Base-by-base conservation (phyloP, 2,113 vertebrate genomes). In the Carassius gibelio region DNA sequence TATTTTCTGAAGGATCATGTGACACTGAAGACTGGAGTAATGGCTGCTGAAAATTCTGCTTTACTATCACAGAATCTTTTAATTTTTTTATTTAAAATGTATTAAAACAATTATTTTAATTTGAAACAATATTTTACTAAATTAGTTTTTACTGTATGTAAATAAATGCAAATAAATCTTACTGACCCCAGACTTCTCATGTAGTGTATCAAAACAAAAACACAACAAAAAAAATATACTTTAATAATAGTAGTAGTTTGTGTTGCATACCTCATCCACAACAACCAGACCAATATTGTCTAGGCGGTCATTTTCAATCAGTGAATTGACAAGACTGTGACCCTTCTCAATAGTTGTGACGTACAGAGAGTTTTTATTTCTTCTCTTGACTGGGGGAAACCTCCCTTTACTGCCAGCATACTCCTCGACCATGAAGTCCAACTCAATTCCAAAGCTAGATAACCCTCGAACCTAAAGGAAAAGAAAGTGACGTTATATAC, bases 401-500 rank as follows among this genome's bases (percentile, higher is more conserved):
- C 88, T 94, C 82, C 98, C 98, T 93, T 97, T 99, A 88, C 97
- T 98, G 88, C 97, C 97, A 0, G 98, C 97, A 11, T 99, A 99
- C 92, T 99, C 98, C 93, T 99, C 98, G 90, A 99, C 96, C 92
- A 98, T 92, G 93, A 99, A 99, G 89, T 94, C 96, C 88, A 99
- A 88, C 89, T 99, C 97, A 93, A 99, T 75, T 59, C 97, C 98
- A 82, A 99, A 97, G 90, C 91, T 93, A 0, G 96, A 95, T 23
- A 99, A 89, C 45, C 94, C 94, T 19, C 96, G 95, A 14, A 99
- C 95, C 98, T 99, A 61, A 85, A 30, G 30, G 30, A 30, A 30
- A 30, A 30, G 30, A 30, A 30, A 30, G 30, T 30, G 30, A 30
- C 30, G n/a, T n/a, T n/a, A n/a, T n/a, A 30, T 30, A 2, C 30